These are phyloP conservation scores for Epizoanthus rinbou DNA, from an alignment of 92 coral and sea anemone genomes.

Conservation along the genomic window DNA sequence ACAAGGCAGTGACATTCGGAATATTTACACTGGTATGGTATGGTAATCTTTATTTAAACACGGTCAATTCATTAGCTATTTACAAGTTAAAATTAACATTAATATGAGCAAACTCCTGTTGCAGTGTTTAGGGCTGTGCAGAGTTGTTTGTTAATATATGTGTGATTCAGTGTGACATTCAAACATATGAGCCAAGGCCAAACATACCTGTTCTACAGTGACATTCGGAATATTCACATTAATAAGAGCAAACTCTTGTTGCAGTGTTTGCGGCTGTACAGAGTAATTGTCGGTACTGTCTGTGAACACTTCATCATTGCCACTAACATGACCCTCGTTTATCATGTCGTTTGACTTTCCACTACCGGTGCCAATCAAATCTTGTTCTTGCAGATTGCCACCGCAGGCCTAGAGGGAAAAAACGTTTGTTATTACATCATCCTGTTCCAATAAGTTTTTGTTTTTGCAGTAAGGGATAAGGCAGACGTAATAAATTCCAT, in stretches of 20 bases:
- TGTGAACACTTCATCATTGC: slow-evolving; percentile 27
- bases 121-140: slow-evolving; percentile 75
- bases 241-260: slow-evolving; percentile 88
- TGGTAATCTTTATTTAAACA: no score
- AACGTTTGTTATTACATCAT: background rate
- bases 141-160: background rate
- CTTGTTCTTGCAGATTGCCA: slow-evolving; percentile 58
- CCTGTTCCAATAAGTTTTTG: background rate
- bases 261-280: slow-evolving; percentile 77
- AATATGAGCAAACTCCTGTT: slow-evolving; percentile 87
- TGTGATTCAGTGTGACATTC: no score
- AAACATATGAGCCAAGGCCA: no score
- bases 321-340: slow-evolving; percentile 20
- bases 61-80: no score
- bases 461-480: no score
- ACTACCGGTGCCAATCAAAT: slow-evolving; percentile 36
- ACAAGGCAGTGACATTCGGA: slow-evolving; percentile 64
- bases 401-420: slow-evolving; percentile 67
- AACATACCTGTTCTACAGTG: slow-evolving; percentile 75
- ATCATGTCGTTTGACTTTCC: slow-evolving; percentile 44
- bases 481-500: no score
- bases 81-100: no score
- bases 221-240: slow-evolving; percentile 87
- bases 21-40: no score
- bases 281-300: slow-evolving; percentile 37